Conservation (phyloP, 2,888 invertebrate genomes). For the Cryptophagus acutangulus region DNA sequence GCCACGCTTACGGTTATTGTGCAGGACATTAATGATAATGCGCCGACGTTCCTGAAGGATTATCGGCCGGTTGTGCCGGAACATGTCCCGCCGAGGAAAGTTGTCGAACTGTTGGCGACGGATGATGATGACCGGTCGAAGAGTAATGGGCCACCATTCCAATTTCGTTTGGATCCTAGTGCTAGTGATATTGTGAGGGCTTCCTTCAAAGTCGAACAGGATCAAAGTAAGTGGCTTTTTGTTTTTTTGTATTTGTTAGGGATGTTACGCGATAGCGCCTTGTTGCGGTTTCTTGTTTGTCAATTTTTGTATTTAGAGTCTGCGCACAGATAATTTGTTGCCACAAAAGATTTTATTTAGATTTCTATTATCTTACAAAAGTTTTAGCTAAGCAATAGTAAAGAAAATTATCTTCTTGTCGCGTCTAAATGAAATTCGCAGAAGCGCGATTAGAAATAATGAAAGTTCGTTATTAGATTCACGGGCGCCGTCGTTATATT, state of each 20-base stretch:
- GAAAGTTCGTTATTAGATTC: too few species aligned
- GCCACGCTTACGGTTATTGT: conserved; percentile 92
- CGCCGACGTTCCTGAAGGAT: conserved; percentile 88
- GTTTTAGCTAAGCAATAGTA: too few species aligned
- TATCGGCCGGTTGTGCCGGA: conserved; percentile 82
- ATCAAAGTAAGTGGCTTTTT: conserved; percentile 68
- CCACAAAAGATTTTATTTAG: not conserved
- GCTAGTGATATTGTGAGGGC: conserved; percentile 90
- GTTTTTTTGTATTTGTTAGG: not conserved
- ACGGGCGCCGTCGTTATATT: too few species aligned
- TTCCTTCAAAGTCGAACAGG: conserved; percentile 94
- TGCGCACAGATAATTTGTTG: not conserved
- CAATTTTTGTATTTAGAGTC: not conserved
- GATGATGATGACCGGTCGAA: conserved; percentile 92
- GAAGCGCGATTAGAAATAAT: too few species aligned
- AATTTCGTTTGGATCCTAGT: conserved; percentile 87
- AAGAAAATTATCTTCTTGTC: too few species aligned
- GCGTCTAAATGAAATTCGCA: too few species aligned
- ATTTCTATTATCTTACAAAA: too few species aligned
- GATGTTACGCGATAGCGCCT: conserved; percentile 3
- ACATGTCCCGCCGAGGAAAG: conserved; percentile 85
- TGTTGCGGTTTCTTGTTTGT: not conserved
- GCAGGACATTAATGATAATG: conserved; percentile 92
- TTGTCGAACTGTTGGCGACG: conserved; percentile 87
- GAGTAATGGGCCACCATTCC: conserved; percentile 95